These are phyloP conservation scores for Zaprionus tsacasi DNA, from an alignment of 1,140 invertebrate species.

Conservation along the genomic window DNA sequence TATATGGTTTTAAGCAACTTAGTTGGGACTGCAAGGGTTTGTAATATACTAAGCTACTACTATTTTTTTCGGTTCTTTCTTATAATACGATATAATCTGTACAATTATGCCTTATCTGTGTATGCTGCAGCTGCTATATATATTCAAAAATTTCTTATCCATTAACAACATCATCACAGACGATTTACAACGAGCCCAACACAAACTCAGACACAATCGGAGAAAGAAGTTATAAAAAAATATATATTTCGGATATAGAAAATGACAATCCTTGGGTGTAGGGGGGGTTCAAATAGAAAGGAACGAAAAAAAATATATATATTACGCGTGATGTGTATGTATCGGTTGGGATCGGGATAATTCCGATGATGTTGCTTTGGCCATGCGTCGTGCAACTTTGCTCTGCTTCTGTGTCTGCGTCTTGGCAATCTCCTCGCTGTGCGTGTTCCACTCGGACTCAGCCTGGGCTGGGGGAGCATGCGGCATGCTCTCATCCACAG, in stretches of 20 bases:
- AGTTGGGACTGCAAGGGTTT: conserved; percentile 6
- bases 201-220: conserved; percentile 9
- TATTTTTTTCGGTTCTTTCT: neutral
- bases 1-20: neutral
- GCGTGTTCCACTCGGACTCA: neutral
- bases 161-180: conserved; percentile 6
- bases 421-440: conserved; percentile 14
- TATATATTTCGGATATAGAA: neutral
- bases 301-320: conserved; percentile 28
- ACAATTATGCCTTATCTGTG: conserved; percentile 10
- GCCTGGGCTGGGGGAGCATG: neutral
- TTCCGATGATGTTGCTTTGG: neutral
- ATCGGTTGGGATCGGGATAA: neutral
- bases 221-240: conserved; percentile 5
- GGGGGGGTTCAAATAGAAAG: neutral
- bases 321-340: neutral
- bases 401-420: conserved; percentile 2
- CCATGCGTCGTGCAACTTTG: neutral
- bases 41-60: conserved; percentile 5
- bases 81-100: neutral
- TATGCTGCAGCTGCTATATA: neutral
- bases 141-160: neutral
- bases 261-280: neutral
- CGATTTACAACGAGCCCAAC: conserved; percentile 33
- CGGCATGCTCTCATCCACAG: neutral